Base-by-base conservation (phyloP, 2,113 vertebrate genomes). In the Fukomys damarensis region DNA sequence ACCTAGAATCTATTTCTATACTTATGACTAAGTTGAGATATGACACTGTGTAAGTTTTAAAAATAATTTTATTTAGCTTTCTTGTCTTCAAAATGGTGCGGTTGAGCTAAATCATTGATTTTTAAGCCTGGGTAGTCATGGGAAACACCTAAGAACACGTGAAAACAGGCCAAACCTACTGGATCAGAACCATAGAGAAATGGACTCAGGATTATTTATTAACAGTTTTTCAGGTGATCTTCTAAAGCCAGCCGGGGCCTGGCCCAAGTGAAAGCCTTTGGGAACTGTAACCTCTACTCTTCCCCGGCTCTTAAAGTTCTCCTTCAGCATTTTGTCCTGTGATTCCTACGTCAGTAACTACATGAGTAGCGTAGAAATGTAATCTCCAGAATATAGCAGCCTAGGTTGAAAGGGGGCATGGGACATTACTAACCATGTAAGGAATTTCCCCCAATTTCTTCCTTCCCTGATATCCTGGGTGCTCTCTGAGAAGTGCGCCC, bases 1-100 rank as follows among this genome's bases (percentile, higher is more conserved):
- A 68, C 20, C 41, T 46, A 65, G 41, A 58, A 38, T 95, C 41
- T 87, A 65, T 54, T 43, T 92, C n/a, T 35, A 81, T 35, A 65
- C n/a, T 19, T 38, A 38, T 43, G 7, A 30, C 35, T n/a, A 17
- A 43, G 11, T 20, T 77, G 16, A 63, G 66, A 28, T 61, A 19
- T 49, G 49, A 65, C 54, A 43, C 14, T 58, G 12, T 22, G 13
- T 43, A 86, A 77, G 61, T 43, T 90, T 94, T 81, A 56, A 68
- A 68, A 94, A 49, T 46, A 41, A 38, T 52, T 86, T 82, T 84
- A 28, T 32, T 86, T 26, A 7, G 13, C 26, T 41, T 93, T 77
- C 82, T 91, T 68, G 79, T n/a, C 46, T 77, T 83, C 61, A 93
- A 76, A 93, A 49, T 43, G 19, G 65, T 68, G n/a, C 95, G 17